phyloP scores from a whole-genome alignment of 2,797 vertebrate genomes.

The Euthynnus affinis region DNA sequence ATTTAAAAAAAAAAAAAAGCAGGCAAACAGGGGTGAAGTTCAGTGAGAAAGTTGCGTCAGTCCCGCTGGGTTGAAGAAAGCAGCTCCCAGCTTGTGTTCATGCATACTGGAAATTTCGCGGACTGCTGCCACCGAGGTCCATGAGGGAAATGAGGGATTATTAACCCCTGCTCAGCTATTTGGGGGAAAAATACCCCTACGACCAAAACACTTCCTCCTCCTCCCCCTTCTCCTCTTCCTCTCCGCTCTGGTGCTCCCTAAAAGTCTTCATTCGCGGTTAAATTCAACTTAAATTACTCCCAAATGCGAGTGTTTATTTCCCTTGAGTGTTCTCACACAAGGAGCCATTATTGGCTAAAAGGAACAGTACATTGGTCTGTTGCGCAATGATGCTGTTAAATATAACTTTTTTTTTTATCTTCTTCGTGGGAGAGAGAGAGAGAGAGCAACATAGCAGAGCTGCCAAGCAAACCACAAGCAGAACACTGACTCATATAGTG shows the following conservation, averaged over 20 bases:
- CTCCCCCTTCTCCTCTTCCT: slow-evolving; percentile 25
- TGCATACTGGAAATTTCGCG: slow-evolving; percentile 74
- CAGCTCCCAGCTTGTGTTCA: slow-evolving; percentile 39
- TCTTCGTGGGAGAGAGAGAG: slow-evolving; percentile 2
- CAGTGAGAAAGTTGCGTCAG: slow-evolving; percentile 43
- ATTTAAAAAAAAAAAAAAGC: neutral
- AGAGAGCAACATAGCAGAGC: neutral
- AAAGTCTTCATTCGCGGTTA: slow-evolving; percentile 5
- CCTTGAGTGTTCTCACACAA: neutral
- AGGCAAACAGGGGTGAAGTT: neutral
- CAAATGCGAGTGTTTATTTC: slow-evolving; percentile 31
- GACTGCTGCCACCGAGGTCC: slow-evolving; percentile 63
- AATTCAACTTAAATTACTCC: slow-evolving; percentile 34
- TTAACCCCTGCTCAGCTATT: slow-evolving; percentile 71
- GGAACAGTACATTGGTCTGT: neutral
- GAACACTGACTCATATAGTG: neutral
- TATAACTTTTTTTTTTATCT: neutral
- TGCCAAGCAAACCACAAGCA: slow-evolving; percentile 12
- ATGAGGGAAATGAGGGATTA: slow-evolving; percentile 60
- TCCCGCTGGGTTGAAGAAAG: slow-evolving; percentile 22
- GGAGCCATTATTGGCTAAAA: slow-evolving; percentile 15
- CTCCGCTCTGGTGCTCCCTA: slow-evolving; percentile 3
- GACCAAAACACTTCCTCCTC: slow-evolving; percentile 21
- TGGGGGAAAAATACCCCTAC: slow-evolving; percentile 22
- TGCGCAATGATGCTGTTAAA: neutral